Percentiles rank a stretch among this genome's conserved stretches.
Conservation (phyloP, 2,888 invertebrate species). For the Latrodectus elegans region DNA sequence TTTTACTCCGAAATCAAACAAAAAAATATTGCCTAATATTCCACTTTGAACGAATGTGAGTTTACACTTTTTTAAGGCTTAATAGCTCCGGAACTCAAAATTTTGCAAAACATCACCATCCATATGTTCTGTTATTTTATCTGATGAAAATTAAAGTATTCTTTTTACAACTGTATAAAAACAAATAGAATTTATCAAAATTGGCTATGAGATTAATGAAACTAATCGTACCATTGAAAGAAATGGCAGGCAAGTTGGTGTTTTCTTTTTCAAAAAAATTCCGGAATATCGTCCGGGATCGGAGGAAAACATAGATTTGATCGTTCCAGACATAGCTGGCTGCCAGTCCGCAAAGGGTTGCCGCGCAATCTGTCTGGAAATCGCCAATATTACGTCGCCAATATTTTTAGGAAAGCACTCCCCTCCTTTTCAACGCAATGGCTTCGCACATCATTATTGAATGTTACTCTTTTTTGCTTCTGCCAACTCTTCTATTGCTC, state of each 20-base stretch:
- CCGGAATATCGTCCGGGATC: conserved; percentile 40
- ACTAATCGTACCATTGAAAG: too few species aligned
- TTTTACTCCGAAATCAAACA: too few species aligned
- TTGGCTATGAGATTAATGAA: too few species aligned
- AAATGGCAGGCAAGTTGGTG: background rate
- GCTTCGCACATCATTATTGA: background rate
- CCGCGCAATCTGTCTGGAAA: background rate
- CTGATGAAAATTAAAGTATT: too few species aligned
- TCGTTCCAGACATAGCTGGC: conserved; percentile 63
- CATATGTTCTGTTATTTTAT: too few species aligned
- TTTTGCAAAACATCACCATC: too few species aligned
- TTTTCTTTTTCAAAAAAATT: conserved; percentile 29
- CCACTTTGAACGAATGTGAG: too few species aligned
- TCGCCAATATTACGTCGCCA: conserved; percentile 44
- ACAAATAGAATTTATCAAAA: too few species aligned
- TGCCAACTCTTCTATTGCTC: background rate
- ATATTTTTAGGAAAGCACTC: background rate
- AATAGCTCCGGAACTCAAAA: too few species aligned
- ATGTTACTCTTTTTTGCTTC: background rate
- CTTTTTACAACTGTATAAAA: too few species aligned
- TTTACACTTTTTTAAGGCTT: too few species aligned
- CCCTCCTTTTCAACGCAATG: background rate
- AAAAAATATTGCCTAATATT: too few species aligned
- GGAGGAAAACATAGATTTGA: conserved; percentile 62
- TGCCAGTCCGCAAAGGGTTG: conserved; percentile 41